Evolutionary conservation across 2,797 vertebrate species (phyloP).

Genomic region (Alosa sapidissima): DNA sequence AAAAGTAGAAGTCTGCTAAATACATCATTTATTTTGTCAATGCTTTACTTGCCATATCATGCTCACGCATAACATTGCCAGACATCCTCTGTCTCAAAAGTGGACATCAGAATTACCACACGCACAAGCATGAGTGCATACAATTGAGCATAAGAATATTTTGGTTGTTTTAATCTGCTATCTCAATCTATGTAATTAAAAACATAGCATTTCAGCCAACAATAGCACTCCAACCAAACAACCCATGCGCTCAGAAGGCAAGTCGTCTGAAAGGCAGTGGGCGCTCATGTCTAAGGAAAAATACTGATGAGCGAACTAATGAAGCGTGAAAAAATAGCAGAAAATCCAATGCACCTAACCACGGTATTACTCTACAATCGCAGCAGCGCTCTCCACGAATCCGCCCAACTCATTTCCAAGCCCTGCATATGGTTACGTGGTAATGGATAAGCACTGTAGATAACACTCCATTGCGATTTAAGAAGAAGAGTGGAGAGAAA

Average conservation of each 20-base stretch:
- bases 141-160: background rate
- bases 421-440: slow-evolving; percentile 55
- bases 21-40: background rate
- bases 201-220: slow-evolving; percentile 11
- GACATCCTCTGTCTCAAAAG: background rate
- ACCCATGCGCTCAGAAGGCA: slow-evolving; percentile 62
- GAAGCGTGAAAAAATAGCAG: slow-evolving; percentile 85
- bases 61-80: background rate
- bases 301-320: slow-evolving; percentile 92
- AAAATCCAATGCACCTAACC: slow-evolving; percentile 83
- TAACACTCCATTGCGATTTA: slow-evolving; percentile 65
- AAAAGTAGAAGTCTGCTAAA: slow-evolving; percentile 13
- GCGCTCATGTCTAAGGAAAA: slow-evolving; percentile 92
- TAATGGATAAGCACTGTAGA: slow-evolving; percentile 62
- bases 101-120: background rate
- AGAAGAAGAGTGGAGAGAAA: slow-evolving; percentile 62
- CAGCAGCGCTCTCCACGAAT: slow-evolving; percentile 76
- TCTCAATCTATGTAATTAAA: background rate
- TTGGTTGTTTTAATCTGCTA: background rate
- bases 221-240: slow-evolving; percentile 57
- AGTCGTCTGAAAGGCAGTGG: slow-evolving; percentile 74
- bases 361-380: slow-evolving; percentile 68
- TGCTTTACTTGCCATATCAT: background rate
- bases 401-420: slow-evolving; percentile 48
- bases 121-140: background rate